Base-by-base conservation (phyloP, 1,140 invertebrate species). In the Ditylenchus dipsaci region DNA sequence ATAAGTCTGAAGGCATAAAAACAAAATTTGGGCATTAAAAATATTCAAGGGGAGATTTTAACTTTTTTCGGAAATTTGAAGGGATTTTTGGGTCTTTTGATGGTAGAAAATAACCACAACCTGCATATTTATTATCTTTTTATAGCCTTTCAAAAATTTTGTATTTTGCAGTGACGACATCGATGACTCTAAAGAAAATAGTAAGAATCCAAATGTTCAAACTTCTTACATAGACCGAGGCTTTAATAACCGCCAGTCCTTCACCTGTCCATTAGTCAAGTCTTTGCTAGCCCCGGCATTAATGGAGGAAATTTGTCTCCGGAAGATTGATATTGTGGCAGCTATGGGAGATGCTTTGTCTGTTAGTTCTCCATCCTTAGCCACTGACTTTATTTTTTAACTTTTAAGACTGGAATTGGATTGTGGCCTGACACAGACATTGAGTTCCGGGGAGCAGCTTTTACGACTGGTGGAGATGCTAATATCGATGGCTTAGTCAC, bases 361-460 rank as follows among this genome's bases (percentile, higher is more conserved):
- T 71, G 29, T n/a, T 49, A 81, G 57, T 45, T 79, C 1, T 26
- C 23, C 15, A n/a, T 53, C 15, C 49, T 53, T 53, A 17, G 8
- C 49, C 66, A 65, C 19, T 61, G 61, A 65, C 19, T n/a, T n/a
- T n/a, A n/a, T n/a, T n/a, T n/a, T n/a, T n/a, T 65, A 56, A 59
- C 19, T 13, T 19, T 29, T 77, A 75, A 26, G 61, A 83, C 79
- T 1, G 79, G 79, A 49, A 66, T 66, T 38, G 79, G 81, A 0
- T 65, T 81, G 19, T 81, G 79, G 75, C 78, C 79, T 9, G 45
- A 63, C 56, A 65, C 68, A 8, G 63, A 74, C 27, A 83, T 81
- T 45, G 79, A 81, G 58, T 81, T 81, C 63, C 81, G 79, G 11
- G 79, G 79, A 19, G 78, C 80, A 8, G 75, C 82, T 26, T 81